A percentile compares a stretch with the other conserved stretches of the same genome.
phyloP scores from a whole-genome alignment of 2,888 invertebrate genomes.

The Apotomis turbidana region DNA sequence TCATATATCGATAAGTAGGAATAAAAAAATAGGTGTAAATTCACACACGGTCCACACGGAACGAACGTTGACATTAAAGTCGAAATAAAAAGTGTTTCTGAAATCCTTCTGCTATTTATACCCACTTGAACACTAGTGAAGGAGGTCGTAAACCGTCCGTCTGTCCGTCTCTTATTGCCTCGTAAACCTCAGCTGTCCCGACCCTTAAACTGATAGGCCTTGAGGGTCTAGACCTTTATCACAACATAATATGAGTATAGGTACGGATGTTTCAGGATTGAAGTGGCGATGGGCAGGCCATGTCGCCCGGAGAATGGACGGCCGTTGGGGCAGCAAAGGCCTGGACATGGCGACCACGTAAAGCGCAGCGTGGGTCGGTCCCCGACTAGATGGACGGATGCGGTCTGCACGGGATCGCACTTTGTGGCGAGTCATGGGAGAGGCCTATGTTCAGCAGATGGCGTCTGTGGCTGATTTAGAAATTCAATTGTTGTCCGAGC shows the following conservation, averaged over 20 bases:
- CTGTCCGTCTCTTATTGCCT: not conserved
- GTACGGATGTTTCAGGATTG: no score
- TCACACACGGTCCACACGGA: not conserved
- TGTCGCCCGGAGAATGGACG: no score
- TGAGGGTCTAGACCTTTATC: not conserved
- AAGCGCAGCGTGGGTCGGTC: no score
- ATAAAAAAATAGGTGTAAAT: not conserved
- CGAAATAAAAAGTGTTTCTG: not conserved
- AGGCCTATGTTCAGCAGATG: no score
- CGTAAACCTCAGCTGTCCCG: constrained; percentile 13
- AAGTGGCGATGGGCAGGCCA: no score
- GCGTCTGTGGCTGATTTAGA: no score
- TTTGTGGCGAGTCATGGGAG: no score
- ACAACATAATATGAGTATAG: not conserved
- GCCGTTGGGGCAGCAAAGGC: no score
- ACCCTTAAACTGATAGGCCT: constrained; percentile 2
- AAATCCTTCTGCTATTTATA: not conserved
- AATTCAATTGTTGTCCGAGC: no score
- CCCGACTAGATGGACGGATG: no score
- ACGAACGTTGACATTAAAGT: not conserved
- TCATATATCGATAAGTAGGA: not conserved
- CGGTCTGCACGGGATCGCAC: no score
- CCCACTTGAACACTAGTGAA: not conserved
- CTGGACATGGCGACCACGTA: no score
- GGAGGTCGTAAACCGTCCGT: not conserved